Base-by-base conservation (phyloP, 2,888 invertebrate species). In the Biston betularia region DNA sequence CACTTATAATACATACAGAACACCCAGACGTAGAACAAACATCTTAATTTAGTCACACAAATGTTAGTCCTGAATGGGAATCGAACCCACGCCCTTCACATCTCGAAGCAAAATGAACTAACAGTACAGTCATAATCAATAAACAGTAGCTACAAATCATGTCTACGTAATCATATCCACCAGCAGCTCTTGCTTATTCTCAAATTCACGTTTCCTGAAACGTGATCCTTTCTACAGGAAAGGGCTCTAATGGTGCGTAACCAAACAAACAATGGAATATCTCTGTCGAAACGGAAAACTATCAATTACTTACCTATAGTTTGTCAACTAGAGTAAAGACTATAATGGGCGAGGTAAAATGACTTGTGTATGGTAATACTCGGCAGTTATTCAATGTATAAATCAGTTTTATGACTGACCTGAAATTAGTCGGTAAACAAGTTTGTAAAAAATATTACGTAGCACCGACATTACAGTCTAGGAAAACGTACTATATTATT, bases 241-340 rank as follows among this genome's bases (percentile, higher is more conserved):
- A 49, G 14, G 56, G 52, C 11, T 53, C 49, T 63, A 69, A 69
- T 67, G 68, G 67, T 55, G 60, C 69, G 60, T 65, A 55, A 53
- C 53, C 62, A 56, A 58, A 67, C 65, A 69, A 72, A 67, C 57
- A 63, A 60, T 62, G 35, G 35, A 55, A 61, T 66, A 40, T 53
- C 10, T 56, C 35, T 53, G 42, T 49, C 57, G 46, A 42, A 42
- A 45, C 62, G 58, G 55, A 62, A 58, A 59, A 59, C 53, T 62
- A 61, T 61, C 61, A 57, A 62, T 62, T 62, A 61, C 48, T 57
- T 61, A 62, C 49, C 58, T 58, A 52, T 44, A 57, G 49, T 54
- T 61, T 52, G 56, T 65, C 56, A 40, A 40, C 49, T n/a, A 45
- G 33, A 35, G 11, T 55, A 35, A 42, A 14, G 46, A 56, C 52